Evolutionary conservation across 1,140 invertebrate species (phyloP), one percentile per base, ranked within the genome.

Genomic region (Procambarus clarkii): DNA sequence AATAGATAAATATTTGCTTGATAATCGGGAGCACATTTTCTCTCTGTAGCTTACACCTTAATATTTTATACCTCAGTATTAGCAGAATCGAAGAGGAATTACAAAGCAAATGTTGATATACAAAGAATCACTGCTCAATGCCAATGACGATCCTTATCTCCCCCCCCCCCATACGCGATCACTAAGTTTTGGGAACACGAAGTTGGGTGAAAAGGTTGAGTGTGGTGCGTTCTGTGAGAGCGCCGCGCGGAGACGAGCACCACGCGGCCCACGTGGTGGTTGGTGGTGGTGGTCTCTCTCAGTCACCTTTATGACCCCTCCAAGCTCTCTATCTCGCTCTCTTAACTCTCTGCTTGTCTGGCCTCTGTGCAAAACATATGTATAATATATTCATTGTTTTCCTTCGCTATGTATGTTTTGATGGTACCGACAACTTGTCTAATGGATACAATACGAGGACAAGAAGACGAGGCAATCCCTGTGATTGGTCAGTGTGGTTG

Each of bases 141-240:
- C 69, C 24, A 74, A 0, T 74, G 21, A 18, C 79, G 48, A 24
- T 80, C 48, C 18, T 64, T 64, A 18, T 18, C 24, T 80, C 8
- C n/a, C 15, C n/a, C 54, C 5, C 79, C 3, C 46, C 21, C 34
- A 34, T 34, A 34, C 34, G 34, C 79, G 79, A 80, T 34, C 79
- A 80, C 79, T 80, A 80, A 50, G n/a, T 80, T 78, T 48, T 86
- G 84, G 69, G 74, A 78, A 76, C 44, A 86, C 84, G 84, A 86
- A 86, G 24, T 18, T 58, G 9, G 69, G n/a, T 86, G 84, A 54
- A 78, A 86, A 86, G 24, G 71, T 46, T 76, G 13, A n/a, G 15
- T 46, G 13, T 4, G 64, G 18, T 44, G 80, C 24, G 24, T 64
- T 69, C 0, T 69, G 18, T 80, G 3, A 3, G 3, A 7, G 13